Conservation (phyloP, 2,888 invertebrate species). For the Cotesia congregata region DNA sequence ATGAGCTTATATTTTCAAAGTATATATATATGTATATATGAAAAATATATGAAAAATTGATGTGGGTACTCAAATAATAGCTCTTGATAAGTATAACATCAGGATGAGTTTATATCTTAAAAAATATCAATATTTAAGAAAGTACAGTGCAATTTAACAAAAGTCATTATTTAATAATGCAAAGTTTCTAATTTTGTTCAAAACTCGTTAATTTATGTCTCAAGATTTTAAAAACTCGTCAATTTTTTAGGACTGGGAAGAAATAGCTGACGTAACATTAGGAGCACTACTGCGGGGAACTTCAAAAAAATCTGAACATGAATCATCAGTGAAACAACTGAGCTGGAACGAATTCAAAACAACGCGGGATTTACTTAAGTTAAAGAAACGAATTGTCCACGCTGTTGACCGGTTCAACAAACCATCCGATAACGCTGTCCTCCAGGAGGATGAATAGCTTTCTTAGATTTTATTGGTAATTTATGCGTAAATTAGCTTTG, state of each 20-base stretch:
- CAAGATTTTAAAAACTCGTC: no score
- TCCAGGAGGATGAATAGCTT: conserved; percentile 52
- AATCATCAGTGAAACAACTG: conserved; percentile 69
- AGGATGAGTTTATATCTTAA: no score
- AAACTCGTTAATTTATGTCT: no score
- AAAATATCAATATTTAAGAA: no score
- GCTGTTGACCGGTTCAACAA: conserved; percentile 57
- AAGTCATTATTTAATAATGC: no score
- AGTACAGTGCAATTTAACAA: no score
- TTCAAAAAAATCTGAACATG: conserved; percentile 76
- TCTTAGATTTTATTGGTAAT: conserved; percentile 24
- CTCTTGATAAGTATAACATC: no score
- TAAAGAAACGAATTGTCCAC: conserved; percentile 62
- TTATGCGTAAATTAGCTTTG: neutral
- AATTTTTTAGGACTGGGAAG: conserved; percentile 82
- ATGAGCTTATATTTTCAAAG: no score
- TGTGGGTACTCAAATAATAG: no score
- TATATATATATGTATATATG: no score
- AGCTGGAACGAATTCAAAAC: conserved; percentile 64
- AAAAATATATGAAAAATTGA: no score
- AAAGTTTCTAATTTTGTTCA: no score
- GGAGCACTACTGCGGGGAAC: conserved; percentile 77
- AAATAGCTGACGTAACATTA: conserved; percentile 78
- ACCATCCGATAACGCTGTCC: conserved; percentile 48
- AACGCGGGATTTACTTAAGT: conserved; percentile 55